Evolutionary conservation across 1,140 invertebrate genomes (phyloP).

Genomic region (Choristoneura fumiferana): DNA sequence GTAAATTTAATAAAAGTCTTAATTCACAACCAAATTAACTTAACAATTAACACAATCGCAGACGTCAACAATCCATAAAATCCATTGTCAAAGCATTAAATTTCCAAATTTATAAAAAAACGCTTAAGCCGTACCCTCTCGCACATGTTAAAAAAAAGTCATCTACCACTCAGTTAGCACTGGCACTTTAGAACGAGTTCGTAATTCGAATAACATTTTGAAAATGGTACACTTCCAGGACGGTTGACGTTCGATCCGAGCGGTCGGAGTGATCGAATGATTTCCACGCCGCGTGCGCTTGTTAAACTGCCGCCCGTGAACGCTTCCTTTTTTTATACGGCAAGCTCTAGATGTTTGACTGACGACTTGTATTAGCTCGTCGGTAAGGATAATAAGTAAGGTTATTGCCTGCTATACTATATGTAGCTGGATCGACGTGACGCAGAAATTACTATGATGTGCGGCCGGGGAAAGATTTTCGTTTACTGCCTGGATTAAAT

Average conservation of each 20-base stretch:
- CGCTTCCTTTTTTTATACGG: constrained; percentile 74
- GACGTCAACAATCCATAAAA: background rate
- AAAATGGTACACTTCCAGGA: constrained; percentile 43
- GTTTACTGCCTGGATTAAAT: constrained; percentile 65
- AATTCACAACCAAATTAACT: constrained; percentile 15
- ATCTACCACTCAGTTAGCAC: background rate
- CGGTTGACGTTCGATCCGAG: constrained; percentile 53
- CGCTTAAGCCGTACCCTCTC: background rate
- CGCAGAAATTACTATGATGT: constrained; percentile 54
- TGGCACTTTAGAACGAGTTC: constrained; percentile 13
- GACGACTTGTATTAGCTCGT: constrained; percentile 66
- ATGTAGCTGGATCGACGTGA: constrained; percentile 41
- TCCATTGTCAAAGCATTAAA: background rate
- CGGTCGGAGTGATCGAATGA: constrained; percentile 62
- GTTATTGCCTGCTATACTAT: constrained; percentile 60
- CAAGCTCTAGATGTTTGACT: constrained; percentile 69
- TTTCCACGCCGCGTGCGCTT: constrained; percentile 65
- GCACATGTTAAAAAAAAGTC: constrained; percentile 9
- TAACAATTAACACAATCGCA: constrained; percentile 9
- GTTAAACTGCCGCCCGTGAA: constrained; percentile 36
- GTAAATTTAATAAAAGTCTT: constrained; percentile 6
- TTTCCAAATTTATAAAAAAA: constrained; percentile 3
- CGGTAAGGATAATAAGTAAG: constrained; percentile 76
- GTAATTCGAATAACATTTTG: constrained; percentile 11
- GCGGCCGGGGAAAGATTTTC: constrained; percentile 62